A percentile compares a stretch with the other conserved stretches of the same genome.
Conservation (phyloP, 2,888 invertebrate genomes). For the Tipula unca region DNA sequence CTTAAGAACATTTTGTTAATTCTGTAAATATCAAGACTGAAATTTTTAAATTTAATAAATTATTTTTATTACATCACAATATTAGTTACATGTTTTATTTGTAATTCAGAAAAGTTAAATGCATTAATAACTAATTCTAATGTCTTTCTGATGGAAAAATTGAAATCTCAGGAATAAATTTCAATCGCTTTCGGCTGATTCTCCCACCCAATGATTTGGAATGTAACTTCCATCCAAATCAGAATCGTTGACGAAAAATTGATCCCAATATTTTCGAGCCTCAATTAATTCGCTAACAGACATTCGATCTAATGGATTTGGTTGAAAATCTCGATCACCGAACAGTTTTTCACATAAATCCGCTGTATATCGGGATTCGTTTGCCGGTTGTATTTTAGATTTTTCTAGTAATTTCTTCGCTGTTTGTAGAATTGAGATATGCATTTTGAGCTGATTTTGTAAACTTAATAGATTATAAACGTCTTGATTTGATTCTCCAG, state of each 20-base stretch:
- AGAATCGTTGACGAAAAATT: background rate
- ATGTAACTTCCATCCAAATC: constrained; percentile 2
- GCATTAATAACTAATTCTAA: background rate
- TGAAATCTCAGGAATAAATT: background rate
- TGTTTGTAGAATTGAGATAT: background rate
- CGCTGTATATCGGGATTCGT: background rate
- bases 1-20: too few species aligned
- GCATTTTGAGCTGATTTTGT: background rate
- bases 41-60: background rate
- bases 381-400: background rate
- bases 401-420: background rate
- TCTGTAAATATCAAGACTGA: background rate
- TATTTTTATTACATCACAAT: background rate
- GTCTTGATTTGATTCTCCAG: background rate
- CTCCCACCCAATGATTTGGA: background rate
- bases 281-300: background rate
- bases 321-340: background rate
- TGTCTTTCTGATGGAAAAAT: background rate
- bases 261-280: constrained; percentile 2
- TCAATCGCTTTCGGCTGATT: background rate
- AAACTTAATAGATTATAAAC: background rate
- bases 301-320: background rate
- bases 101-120: background rate
- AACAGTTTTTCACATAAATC: background rate
- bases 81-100: background rate